Evolutionary conservation across 2,113 vertebrate genomes (phyloP).

Genomic region (Saimiri boliviensis): DNA sequence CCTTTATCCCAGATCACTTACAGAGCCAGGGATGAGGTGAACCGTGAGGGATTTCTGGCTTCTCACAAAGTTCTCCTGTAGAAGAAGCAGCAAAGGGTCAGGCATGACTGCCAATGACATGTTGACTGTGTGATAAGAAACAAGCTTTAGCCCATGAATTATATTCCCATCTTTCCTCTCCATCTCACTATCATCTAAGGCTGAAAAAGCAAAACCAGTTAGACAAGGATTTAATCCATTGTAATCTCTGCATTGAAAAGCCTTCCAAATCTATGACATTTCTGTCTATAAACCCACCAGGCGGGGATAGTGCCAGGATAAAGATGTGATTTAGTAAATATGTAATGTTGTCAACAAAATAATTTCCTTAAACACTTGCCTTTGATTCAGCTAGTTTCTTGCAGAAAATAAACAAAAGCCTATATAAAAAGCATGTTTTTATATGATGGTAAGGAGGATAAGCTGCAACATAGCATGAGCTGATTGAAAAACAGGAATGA

Average conservation of each 20-base stretch:
- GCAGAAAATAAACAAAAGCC: constrained; percentile 35
- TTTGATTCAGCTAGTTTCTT: constrained; percentile 52
- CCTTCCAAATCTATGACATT: constrained; percentile 63
- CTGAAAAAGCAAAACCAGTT: constrained; percentile 51
- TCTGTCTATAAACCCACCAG: constrained; percentile 31
- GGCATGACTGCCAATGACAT: not conserved
- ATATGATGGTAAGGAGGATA: not conserved
- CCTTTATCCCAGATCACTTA: not conserved
- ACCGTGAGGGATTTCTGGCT: not conserved
- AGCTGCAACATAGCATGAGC: not conserved
- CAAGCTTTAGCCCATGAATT: not conserved
- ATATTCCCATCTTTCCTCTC: not conserved
- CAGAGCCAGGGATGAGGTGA: not conserved
- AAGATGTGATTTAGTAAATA: constrained; percentile 62
- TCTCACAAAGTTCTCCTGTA: not conserved
- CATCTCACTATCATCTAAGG: constrained; percentile 1
- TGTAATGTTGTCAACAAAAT: constrained; percentile 49
- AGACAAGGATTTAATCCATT: constrained; percentile 52
- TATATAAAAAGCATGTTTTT: no score
- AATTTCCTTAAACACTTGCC: constrained; percentile 54
- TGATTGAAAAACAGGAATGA: not conserved
- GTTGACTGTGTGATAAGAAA: not conserved
- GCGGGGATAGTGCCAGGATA: not conserved
- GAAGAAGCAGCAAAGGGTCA: not conserved
- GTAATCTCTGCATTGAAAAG: constrained; percentile 22